Conservation (phyloP, 2,113 vertebrate species). For the Bufo gargarizans region DNA sequence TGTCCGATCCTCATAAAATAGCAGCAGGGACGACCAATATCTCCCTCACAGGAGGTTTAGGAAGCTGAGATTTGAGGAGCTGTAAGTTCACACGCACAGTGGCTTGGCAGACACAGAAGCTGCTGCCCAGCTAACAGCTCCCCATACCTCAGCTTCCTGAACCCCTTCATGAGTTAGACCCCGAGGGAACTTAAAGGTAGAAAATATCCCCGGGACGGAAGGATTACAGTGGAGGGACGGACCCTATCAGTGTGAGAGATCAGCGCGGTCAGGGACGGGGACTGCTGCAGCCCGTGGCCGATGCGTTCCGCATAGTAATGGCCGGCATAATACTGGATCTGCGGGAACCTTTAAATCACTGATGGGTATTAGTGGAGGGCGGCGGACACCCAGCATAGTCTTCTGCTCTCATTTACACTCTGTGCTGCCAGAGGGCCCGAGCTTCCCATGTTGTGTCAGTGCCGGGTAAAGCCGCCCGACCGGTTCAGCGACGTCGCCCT, state of each 20-base stretch:
- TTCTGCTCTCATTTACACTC: neutral
- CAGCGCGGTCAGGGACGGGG: slow-evolving; percentile 50
- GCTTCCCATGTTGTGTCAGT: neutral
- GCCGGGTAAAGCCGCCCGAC: neutral
- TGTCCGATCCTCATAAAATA: too few relatives aligned
- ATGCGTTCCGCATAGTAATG: slow-evolving; percentile 29
- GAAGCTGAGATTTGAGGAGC: too few relatives aligned
- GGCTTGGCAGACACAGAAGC: too few relatives aligned
- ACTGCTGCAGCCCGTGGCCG: neutral
- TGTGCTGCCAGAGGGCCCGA: slow-evolving; percentile 15
- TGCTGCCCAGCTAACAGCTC: too few relatives aligned
- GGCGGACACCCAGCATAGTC: neutral
- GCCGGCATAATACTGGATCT: neutral
- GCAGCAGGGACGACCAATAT: too few relatives aligned
- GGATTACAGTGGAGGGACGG: slow-evolving; percentile 58
- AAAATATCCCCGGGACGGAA: slow-evolving; percentile 62
- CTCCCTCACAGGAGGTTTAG: too few relatives aligned
- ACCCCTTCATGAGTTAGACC: too few relatives aligned
- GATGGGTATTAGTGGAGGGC: neutral
- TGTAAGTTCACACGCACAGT: too few relatives aligned
- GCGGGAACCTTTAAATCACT: slow-evolving; percentile 1
- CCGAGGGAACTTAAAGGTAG: too few relatives aligned
- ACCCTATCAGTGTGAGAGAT: slow-evolving; percentile 70
- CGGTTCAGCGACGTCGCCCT: neutral
- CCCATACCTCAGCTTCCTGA: too few relatives aligned